Conservation (phyloP, 23 tunicate genomes). For the Trididemnum nubilum region DNA sequence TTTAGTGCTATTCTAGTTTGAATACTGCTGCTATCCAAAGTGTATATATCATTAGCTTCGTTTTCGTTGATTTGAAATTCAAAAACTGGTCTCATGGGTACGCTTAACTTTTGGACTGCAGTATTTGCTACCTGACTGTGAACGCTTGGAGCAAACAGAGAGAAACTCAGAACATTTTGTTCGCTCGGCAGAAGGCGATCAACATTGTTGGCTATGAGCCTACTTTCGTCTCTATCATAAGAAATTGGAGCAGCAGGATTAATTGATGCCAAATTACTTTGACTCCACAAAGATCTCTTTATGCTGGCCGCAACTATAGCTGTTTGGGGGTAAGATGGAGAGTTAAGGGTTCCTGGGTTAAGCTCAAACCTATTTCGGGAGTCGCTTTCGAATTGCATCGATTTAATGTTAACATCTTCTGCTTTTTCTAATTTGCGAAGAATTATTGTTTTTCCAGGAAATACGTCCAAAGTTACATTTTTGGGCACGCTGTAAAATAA, state of each 20-base stretch:
- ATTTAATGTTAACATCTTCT: not conserved
- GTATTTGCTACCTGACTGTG: not conserved
- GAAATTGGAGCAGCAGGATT: not conserved
- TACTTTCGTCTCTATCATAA: not conserved
- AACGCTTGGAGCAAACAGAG: slow-evolving; percentile 24
- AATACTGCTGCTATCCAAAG: not conserved
- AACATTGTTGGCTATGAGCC: not conserved
- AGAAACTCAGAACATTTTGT: not conserved
- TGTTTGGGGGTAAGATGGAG: too few species aligned
- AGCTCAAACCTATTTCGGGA: too few species aligned
- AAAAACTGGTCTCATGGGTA: slow-evolving; percentile 11
- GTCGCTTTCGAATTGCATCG: too few species aligned
- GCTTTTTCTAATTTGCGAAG: not conserved
- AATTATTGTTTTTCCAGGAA: slow-evolving; percentile 13
- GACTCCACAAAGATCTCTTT: not conserved
- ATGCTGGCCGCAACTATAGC: slow-evolving; percentile 5
- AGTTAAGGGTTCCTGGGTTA: too few species aligned
- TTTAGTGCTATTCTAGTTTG: not conserved
- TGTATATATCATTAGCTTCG: not conserved
- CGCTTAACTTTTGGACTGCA: slow-evolving; percentile 3
- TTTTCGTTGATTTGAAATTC: not conserved
- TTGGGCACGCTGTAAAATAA: not conserved
- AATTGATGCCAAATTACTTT: not conserved
- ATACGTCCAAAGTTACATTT: not conserved
- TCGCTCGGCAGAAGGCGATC: not conserved